A percentile compares a stretch with the other conserved stretches of the same genome.
phyloP scores from a whole-genome alignment of 2,113 vertebrate genomes.

The Peromyscus maniculatus region DNA sequence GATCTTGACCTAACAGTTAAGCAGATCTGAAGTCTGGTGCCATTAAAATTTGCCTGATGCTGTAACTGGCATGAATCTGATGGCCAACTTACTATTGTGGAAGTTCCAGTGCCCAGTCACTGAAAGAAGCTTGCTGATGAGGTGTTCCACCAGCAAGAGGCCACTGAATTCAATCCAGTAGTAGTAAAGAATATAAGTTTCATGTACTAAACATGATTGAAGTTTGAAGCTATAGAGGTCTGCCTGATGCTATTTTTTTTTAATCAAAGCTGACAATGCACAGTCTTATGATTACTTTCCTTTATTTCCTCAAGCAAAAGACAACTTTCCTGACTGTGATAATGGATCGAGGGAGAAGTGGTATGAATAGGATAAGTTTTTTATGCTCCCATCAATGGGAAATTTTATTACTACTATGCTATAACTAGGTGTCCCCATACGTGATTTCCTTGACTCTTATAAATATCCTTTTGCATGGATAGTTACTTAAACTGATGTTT shows the following conservation, averaged over 20 bases:
- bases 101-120: too few relatives aligned
- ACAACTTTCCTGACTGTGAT: too few relatives aligned
- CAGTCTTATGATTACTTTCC: too few relatives aligned
- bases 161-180: neutral
- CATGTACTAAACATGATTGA: neutral
- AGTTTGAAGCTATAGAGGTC: neutral
- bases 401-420: neutral
- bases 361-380: neutral
- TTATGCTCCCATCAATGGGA: neutral
- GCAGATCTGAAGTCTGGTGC: too few relatives aligned
- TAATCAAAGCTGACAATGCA: too few relatives aligned
- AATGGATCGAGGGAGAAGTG: neutral
- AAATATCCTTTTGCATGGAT: neutral
- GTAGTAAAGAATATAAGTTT: neutral
- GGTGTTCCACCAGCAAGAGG: neutral
- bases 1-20: too few relatives aligned
- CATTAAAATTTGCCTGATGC: too few relatives aligned
- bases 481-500: neutral
- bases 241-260: too few relatives aligned
- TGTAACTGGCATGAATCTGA: too few relatives aligned
- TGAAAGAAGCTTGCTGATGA: neutral
- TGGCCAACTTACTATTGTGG: too few relatives aligned
- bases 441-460: neutral
- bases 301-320: too few relatives aligned
- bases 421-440: neutral